These are phyloP conservation scores for Diaperis boleti DNA, from an alignment of 2,888 invertebrate species.

Conservation along the genomic window DNA sequence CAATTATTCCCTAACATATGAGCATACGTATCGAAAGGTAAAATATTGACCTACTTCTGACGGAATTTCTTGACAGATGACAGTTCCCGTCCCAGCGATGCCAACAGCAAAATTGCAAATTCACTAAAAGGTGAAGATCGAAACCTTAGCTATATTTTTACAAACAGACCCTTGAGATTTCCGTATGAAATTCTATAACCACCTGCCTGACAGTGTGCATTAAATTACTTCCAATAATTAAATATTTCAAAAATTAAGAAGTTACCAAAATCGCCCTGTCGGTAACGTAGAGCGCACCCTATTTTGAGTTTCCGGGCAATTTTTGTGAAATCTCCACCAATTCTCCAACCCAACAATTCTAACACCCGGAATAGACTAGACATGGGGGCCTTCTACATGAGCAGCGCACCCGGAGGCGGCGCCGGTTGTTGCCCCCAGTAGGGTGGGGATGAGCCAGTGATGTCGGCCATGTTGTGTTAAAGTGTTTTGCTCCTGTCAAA, in stretches of 20 bases:
- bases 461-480: slow-evolving; percentile 64
- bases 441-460: slow-evolving; percentile 56
- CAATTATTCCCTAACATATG: slow-evolving; percentile 45
- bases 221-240: too few relatives aligned
- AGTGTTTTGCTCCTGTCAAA: slow-evolving; percentile 62
- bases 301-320: not conserved
- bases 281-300: not conserved
- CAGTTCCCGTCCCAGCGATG: not conserved
- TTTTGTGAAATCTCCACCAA: not conserved
- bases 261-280: not conserved
- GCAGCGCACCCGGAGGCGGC: not conserved
- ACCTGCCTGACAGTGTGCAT: too few relatives aligned
- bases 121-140: too few relatives aligned
- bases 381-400: too few relatives aligned
- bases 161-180: too few relatives aligned
- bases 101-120: not conserved
- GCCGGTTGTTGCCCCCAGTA: slow-evolving; percentile 13
- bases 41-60: slow-evolving; percentile 58
- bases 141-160: too few relatives aligned
- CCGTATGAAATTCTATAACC: too few relatives aligned
- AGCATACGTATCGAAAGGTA: slow-evolving; percentile 57
- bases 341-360: too few relatives aligned
- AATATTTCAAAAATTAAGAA: too few relatives aligned
- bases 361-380: too few relatives aligned
- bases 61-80: slow-evolving; percentile 34